Percentiles rank a stretch among this genome's conserved stretches.
Conservation (phyloP, 2,888 invertebrate genomes). For the Uloborus plumipes region DNA sequence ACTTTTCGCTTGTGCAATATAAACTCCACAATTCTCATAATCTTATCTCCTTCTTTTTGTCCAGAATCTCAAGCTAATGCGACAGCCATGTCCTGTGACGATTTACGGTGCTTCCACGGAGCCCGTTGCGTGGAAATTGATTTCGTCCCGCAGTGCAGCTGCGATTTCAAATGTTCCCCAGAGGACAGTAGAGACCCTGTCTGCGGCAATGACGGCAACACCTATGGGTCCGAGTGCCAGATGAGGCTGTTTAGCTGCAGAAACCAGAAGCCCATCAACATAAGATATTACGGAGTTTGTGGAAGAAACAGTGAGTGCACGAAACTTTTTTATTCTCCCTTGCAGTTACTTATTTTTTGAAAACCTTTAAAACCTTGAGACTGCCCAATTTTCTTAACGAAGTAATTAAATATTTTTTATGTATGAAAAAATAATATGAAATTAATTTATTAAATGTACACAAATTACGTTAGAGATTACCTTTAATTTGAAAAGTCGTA, state of each 20-base stretch:
- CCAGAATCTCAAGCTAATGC: conserved; percentile 52
- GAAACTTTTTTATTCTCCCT: background rate
- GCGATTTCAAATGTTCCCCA: conserved; percentile 78
- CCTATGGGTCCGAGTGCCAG: conserved; percentile 86
- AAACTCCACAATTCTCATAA: too few species aligned
- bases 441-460: too few species aligned
- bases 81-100: conserved; percentile 75
- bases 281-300: conserved; percentile 74
- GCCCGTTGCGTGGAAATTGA: conserved; percentile 80
- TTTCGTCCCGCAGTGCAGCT: conserved; percentile 82
- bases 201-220: conserved; percentile 88
- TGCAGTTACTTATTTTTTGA: too few species aligned
- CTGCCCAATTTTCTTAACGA: too few species aligned
- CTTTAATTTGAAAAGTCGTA: too few species aligned
- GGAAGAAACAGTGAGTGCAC: conserved; percentile 24
- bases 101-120: conserved; percentile 85
- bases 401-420: too few species aligned
- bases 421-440: too few species aligned
- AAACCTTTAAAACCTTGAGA: too few species aligned
- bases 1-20: too few species aligned
- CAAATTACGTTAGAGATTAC: too few species aligned
- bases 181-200: conserved; percentile 73
- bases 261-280: conserved; percentile 83
- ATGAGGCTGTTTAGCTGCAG: conserved; percentile 81
- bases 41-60: background rate